Evolutionary conservation across 2,113 vertebrate genomes (phyloP).

Genomic region (Mesoclemmys tuberculata): DNA sequence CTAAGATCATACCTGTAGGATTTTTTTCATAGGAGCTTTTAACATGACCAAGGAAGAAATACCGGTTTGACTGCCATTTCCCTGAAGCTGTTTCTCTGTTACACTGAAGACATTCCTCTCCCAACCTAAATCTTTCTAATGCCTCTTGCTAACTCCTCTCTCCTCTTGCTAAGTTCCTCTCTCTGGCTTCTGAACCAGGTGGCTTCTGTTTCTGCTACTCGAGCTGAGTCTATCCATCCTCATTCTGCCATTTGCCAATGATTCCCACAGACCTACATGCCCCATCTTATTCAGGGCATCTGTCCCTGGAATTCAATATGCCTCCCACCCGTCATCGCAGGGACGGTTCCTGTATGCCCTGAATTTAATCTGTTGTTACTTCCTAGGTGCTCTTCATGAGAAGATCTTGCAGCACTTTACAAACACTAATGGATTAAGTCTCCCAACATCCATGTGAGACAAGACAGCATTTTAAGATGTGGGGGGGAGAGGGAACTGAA

Average conservation of each 20-base stretch:
- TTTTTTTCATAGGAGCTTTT: slow-evolving; percentile 11
- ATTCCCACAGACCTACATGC: neutral
- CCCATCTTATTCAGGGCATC: too few species aligned
- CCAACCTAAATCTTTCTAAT: neutral
- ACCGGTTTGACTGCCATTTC: slow-evolving; percentile 18
- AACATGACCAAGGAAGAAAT: slow-evolving; percentile 7
- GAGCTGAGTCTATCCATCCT: neutral
- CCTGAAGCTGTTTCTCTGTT: neutral
- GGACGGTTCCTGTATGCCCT: neutral
- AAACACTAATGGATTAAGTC: slow-evolving; percentile 27
- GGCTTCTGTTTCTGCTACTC: neutral
- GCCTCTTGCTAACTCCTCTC: neutral
- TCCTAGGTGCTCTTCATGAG: neutral
- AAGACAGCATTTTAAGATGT: neutral
- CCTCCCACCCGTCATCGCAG: neutral
- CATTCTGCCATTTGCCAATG: neutral
- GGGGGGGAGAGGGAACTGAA: neutral
- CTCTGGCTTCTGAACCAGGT: neutral
- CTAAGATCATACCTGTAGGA: neutral
- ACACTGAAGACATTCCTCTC: neutral
- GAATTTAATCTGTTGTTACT: neutral
- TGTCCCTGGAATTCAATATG: too few species aligned
- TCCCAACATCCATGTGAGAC: neutral
- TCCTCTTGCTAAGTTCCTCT: neutral
- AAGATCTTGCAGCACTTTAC: neutral